A percentile compares a stretch with the other conserved stretches of the same genome.
These are phyloP conservation scores for Anthoscopus minutus DNA, from an alignment of 2,113 vertebrate genomes.

Conservation along the genomic window DNA sequence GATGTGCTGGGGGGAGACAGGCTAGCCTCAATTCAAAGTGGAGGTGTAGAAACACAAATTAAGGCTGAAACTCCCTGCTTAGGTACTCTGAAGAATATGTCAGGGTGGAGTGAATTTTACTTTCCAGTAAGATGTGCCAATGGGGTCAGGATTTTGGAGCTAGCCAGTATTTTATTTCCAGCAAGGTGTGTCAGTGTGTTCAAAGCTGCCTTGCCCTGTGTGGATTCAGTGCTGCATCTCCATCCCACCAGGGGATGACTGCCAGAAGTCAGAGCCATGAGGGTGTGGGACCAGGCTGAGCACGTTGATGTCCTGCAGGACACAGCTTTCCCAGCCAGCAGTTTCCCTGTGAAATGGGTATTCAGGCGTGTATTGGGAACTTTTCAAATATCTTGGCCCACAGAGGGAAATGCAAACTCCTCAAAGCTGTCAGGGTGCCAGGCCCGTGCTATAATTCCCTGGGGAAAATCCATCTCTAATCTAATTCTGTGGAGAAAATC, in stretches of 20 bases:
- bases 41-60: not conserved
- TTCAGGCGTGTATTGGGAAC: not conserved
- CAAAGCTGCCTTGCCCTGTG: not conserved
- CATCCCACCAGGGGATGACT: not conserved
- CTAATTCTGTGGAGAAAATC: not conserved
- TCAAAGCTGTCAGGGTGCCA: not conserved
- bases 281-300: not conserved
- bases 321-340: not conserved
- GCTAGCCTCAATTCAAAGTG: not conserved
- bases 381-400: not conserved
- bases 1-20: not conserved
- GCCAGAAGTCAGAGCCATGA: not conserved
- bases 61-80: not conserved
- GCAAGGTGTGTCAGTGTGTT: not conserved
- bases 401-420: not conserved
- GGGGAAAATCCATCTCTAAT: too few species aligned
- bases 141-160: too few species aligned
- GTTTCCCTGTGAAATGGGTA: not conserved
- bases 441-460: too few species aligned
- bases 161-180: not conserved
- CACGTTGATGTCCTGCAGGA: rapidly evolving
- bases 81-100: not conserved
- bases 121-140: not conserved
- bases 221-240: not conserved
- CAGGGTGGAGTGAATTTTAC: not conserved